Conservation (phyloP, 1,140 invertebrate species). For the Bombus sibiricus region DNA sequence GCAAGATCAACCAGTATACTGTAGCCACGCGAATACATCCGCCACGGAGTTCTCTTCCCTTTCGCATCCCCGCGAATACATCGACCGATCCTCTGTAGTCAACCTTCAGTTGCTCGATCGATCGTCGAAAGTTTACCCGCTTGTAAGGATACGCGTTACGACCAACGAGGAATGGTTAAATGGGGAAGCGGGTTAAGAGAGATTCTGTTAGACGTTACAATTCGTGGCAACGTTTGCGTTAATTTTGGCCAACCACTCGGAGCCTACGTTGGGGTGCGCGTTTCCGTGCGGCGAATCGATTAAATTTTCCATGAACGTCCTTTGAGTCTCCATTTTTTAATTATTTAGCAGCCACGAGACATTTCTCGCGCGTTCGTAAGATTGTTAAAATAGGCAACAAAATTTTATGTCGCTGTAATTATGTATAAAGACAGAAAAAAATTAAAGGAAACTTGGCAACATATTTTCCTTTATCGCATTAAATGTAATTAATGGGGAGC, state of each 20-base stretch:
- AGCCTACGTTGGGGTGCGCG: not conserved
- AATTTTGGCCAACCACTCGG: not conserved
- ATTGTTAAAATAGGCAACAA: not conserved
- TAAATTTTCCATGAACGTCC: not conserved
- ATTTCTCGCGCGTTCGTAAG: too few species aligned
- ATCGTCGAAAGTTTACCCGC: slow-evolving; percentile 37
- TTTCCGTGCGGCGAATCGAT: not conserved
- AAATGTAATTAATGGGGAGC: slow-evolving; percentile 36
- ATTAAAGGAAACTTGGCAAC: not conserved
- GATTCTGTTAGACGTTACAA: slow-evolving; percentile 11
- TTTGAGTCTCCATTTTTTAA: not conserved
- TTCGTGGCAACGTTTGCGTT: slow-evolving; percentile 33
- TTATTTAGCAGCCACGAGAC: too few species aligned
- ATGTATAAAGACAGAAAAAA: not conserved
- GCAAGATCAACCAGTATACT: slow-evolving; percentile 62
- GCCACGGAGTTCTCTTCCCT: not conserved
- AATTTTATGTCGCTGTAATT: not conserved
- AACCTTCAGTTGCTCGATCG: slow-evolving; percentile 39
- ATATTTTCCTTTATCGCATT: not conserved
- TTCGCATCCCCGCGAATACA: slow-evolving; percentile 30
- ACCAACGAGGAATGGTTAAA: not conserved
- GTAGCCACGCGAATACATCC: slow-evolving; percentile 54
- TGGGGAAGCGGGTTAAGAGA: slow-evolving; percentile 32
- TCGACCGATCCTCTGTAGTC: slow-evolving; percentile 34
- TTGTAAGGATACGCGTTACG: slow-evolving; percentile 24